Evolutionary conservation across 2,113 vertebrate species (phyloP).

Genomic region (Circaetus cinerascens): DNA sequence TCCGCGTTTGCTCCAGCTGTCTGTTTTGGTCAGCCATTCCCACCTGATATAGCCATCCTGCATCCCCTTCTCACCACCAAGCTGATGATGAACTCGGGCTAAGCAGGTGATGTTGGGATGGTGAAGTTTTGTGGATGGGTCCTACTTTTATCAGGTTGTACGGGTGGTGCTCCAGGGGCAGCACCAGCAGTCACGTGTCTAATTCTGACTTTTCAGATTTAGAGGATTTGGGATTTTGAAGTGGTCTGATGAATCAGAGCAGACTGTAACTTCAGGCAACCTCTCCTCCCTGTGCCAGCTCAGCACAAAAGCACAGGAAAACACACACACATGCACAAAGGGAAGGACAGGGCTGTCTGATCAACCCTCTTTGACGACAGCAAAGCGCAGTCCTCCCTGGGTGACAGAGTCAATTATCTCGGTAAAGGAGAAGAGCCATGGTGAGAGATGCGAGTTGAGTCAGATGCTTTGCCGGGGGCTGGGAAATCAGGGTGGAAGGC

Average conservation of each 20-base stretch:
- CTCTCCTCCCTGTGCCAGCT: constrained; percentile 15
- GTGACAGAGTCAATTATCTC: background rate
- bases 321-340: background rate
- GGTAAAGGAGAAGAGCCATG: background rate
- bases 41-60: background rate
- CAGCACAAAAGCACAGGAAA: constrained; percentile 1
- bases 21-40: background rate
- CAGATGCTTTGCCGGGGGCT: background rate
- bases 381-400: background rate
- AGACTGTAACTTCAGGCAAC: constrained; percentile 13
- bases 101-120: background rate
- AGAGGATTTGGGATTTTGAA: background rate
- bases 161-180: background rate
- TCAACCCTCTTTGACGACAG: background rate
- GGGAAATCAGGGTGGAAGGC: background rate
- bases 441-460: background rate
- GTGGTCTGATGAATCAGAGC: constrained; percentile 36
- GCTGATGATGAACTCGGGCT: background rate
- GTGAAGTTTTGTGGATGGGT: background rate
- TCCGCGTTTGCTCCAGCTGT: background rate
- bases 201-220: constrained; percentile 39
- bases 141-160: background rate
- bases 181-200: background rate
- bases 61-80: background rate
- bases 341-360: background rate